A percentile compares a stretch with the other conserved stretches of the same genome.
phyloP scores from a whole-genome alignment of 1,140 invertebrate species.

The Ceratina australensis region DNA sequence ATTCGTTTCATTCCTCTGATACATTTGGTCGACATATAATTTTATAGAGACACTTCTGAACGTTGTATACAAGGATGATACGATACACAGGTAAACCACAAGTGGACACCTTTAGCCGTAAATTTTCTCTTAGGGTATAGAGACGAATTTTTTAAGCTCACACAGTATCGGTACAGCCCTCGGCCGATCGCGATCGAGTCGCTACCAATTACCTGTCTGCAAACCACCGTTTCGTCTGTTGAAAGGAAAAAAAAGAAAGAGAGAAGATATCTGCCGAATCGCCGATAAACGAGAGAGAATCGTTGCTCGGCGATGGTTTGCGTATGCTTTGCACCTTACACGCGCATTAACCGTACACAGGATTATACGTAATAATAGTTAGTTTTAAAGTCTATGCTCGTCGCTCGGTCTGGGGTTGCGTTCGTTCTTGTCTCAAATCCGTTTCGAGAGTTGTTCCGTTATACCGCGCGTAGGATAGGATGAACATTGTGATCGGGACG shows the following conservation, averaged over 20 bases:
- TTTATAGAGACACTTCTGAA: no score
- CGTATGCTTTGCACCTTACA: slow-evolving; percentile 11
- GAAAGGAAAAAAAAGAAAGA: neutral
- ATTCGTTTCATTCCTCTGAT: no score
- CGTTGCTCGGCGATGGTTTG: neutral
- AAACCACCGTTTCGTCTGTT: slow-evolving; percentile 12
- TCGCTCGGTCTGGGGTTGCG: slow-evolving; percentile 8
- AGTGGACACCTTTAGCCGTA: slow-evolving; percentile 5
- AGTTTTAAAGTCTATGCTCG: slow-evolving; percentile 5
- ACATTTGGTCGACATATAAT: no score
- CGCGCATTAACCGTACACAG: neutral
- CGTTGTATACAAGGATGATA: no score
- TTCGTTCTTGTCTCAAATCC: slow-evolving; percentile 23
- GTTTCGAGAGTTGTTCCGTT: slow-evolving; percentile 30
- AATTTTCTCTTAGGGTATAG: slow-evolving; percentile 30
- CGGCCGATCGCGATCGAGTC: neutral
- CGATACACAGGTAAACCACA: no score
- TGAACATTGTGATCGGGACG: slow-evolving; percentile 41
- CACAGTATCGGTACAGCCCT: neutral
- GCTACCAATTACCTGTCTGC: neutral
- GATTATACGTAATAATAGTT: neutral
- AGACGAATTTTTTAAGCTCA: slow-evolving; percentile 16
- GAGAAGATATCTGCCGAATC: neutral
- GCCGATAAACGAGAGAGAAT: slow-evolving; percentile 6
- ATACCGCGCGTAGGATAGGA: slow-evolving; percentile 22